Base-by-base conservation (phyloP, 2,888 invertebrate genomes). In the Tenthredo mesomela region DNA sequence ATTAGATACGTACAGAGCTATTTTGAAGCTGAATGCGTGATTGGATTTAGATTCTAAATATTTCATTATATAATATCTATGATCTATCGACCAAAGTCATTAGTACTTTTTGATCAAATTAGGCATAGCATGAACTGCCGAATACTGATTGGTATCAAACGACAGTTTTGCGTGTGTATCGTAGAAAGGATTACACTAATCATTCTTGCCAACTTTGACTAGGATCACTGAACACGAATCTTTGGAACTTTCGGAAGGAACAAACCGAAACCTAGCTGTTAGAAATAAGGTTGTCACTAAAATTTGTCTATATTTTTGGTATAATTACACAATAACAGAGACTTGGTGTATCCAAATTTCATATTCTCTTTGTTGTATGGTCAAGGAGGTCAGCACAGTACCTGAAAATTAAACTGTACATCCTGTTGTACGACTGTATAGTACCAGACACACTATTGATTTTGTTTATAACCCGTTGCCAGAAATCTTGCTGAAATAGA, bases 391-490 rank as follows among this genome's bases (percentile, higher is more conserved):
- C 21, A 67, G 33, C 25, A 15, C 33, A 18, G 67, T 67, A 33
- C 6, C 29, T 33, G 33, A 33, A 18, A 18, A 18, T 29, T 6
- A 18, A 67, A 67, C 7, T 33, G 5, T 67, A 33, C 33, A 33
- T 67, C 67, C 61, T 25, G 61, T 29, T 21, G 21, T 61, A 61
- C 61, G 21, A 58, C 67, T 18, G 15, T 73, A 9, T 15, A 29
- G 29, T 29, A n/a, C 21, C 5, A 73, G 43, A 73, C 43, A 73
- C 71, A 73, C 37, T 73, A 9, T 21, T 73, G 10, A 73, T 73
- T 73, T 43, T 43, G 43, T 43, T 73, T 73, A 25, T 21, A 73
- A 73, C n/a, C 25, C 21, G 43, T 73, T 73, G 43, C 71, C 71
- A 73, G 43, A 43, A 73, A 73, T 40, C 4, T 73, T 10, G 10